phyloP scores from a whole-genome alignment of 2,113 vertebrate species.

The Crotalus horridus region DNA sequence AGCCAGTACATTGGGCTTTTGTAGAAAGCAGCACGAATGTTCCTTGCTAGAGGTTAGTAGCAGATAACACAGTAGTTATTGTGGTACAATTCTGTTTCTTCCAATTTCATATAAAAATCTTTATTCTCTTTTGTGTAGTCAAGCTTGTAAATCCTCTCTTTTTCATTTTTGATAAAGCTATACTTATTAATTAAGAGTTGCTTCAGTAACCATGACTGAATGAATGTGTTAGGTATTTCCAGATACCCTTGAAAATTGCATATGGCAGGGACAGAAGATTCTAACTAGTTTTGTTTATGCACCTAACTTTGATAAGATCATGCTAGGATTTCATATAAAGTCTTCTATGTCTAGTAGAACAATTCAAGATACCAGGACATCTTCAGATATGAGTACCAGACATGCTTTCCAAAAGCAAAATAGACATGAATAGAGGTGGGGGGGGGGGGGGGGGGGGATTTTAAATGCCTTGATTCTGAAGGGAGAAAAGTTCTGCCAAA shows the following conservation, averaged over 20 bases:
- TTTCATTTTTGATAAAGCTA: not conserved
- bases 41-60: not conserved
- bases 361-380: not conserved
- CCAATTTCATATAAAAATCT: not conserved
- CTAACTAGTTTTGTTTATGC: not conserved
- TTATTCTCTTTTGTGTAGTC: not conserved
- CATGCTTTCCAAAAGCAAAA: not conserved
- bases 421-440: not conserved
- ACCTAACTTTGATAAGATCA: not conserved
- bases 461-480: not conserved
- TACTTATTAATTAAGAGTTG: not conserved
- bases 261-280: not conserved
- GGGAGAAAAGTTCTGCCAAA: not conserved
- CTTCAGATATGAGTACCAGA: not conserved
- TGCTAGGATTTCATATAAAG: not conserved
- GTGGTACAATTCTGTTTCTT: not conserved
- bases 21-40: not conserved
- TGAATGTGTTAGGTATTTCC: not conserved
- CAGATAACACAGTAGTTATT: constrained; percentile 5
- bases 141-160: constrained; percentile 2
- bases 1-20: constrained; percentile 10
- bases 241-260: not conserved
- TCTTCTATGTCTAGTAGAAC: not conserved
- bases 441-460: not conserved
- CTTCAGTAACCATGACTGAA: not conserved